These are phyloP conservation scores for Panzeria rudis DNA, from an alignment of 2,888 invertebrate genomes.

Conservation along the genomic window DNA sequence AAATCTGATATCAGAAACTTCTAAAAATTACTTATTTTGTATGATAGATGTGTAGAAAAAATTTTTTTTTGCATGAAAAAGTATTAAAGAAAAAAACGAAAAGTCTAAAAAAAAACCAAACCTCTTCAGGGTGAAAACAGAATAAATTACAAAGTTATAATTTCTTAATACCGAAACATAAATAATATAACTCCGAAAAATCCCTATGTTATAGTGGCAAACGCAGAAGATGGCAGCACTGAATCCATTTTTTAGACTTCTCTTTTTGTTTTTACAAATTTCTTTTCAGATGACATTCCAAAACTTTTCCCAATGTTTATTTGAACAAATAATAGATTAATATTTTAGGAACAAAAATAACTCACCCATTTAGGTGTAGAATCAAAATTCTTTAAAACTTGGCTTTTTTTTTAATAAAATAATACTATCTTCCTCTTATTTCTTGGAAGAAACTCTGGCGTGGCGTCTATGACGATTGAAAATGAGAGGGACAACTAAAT, in stretches of 20 bases:
- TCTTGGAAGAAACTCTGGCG: constrained; percentile 34
- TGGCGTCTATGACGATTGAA: constrained; percentile 30
- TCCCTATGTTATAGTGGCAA: neutral
- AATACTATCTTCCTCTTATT: constrained; percentile 8
- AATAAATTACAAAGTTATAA: no score
- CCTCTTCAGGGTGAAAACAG: no score
- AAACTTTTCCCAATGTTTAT: neutral
- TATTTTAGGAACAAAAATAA: neutral
- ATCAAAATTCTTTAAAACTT: neutral
- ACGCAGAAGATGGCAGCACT: neutral
- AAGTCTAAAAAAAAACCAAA: no score
- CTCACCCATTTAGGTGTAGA: neutral
- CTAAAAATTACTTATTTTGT: no score
- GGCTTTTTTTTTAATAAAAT: neutral
- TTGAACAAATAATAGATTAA: no score
- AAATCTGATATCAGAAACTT: no score
- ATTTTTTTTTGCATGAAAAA: no score
- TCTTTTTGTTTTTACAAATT: neutral
- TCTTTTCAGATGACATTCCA: neutral
- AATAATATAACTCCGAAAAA: no score
- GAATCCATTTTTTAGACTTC: neutral
- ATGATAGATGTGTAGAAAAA: no score
- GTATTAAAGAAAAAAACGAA: no score
- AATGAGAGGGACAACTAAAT: constrained; percentile 42
- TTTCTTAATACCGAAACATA: no score